Evolutionary conservation across 1,140 invertebrate genomes (phyloP).

Genomic region (Drosophila ambigua): DNA sequence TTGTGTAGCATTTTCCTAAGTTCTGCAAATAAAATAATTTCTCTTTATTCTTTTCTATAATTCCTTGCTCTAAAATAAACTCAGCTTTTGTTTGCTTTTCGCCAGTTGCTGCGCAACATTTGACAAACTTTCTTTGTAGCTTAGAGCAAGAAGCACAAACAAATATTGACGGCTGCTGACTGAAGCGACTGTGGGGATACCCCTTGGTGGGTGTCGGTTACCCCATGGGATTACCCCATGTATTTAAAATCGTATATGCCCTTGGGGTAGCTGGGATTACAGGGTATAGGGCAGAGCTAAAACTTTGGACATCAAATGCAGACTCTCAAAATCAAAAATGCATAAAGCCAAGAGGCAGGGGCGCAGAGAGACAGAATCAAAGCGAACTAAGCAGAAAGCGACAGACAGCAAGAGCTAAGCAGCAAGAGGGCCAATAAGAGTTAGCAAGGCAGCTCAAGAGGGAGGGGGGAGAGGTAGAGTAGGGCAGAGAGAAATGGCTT

Average conservation of each 20-base stretch:
- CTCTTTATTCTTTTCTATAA: background rate
- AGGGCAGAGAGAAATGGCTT: background rate
- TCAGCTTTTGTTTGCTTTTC: slow-evolving; percentile 26
- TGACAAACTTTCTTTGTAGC: slow-evolving; percentile 30
- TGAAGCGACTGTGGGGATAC: slow-evolving; percentile 1
- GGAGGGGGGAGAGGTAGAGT: no score
- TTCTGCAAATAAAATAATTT: slow-evolving; percentile 2
- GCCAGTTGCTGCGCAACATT: slow-evolving; percentile 28
- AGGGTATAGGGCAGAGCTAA: slow-evolving; percentile 9
- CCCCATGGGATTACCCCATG: background rate
- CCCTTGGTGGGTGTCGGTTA: background rate
- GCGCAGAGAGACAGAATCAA: background rate
- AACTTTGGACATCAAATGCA: slow-evolving; percentile 41
- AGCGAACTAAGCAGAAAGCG: background rate
- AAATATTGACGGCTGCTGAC: background rate
- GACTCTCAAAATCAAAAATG: slow-evolving; percentile 52
- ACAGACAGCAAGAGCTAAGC: no score
- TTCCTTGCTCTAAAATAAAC: slow-evolving; percentile 16
- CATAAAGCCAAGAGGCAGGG: slow-evolving; percentile 33
- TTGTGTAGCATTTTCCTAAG: background rate
- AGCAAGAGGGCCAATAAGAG: no score
- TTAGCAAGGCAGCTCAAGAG: no score
- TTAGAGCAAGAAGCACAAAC: slow-evolving; percentile 21
- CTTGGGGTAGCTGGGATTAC: background rate
- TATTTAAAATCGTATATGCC: background rate